Base-by-base conservation (phyloP, 2,888 invertebrate genomes). In the Netelia virgata region DNA sequence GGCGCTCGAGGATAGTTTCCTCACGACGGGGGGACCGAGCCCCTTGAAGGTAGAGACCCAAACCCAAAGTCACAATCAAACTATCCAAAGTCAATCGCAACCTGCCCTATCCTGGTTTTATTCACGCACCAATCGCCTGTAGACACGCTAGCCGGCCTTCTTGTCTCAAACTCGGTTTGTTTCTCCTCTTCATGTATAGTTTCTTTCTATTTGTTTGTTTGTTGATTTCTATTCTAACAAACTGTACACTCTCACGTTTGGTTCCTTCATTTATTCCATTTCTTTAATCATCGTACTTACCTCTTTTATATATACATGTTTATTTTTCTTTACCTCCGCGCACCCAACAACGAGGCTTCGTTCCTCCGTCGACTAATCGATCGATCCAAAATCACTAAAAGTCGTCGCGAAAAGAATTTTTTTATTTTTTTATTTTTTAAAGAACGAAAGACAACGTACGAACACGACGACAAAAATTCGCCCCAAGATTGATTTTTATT, bases 1-100 rank as follows among this genome's bases (percentile, higher is more conserved):
- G 92, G 93, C 93, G 87, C 96, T 98, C 90, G 97, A 97, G 91
- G 96, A 98, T 91, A 96, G 97, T 5, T 95, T 97, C 66, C 95
- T 96, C 82, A 95, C 95, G 81, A 95, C 95, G 91, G 96, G 95
- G 86, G 96, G 95, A 86, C 95, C 95, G 1, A 95, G 96, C 70
- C 95, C 96, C 87, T 94, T 96, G 88, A 96, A 96, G 92, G 94
- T 94, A 92, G 93, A 94, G 78, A 90, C 93, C 78, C 93, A 94
- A 87, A 90, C 92, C 90, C 91, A 92, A 91, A 92, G 87, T 91
- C 92, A 92, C 89, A 91, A 88, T 85, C 89, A 90, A 89, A 86
- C 86, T 20, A 89, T 86, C 83, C 90, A 90, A 83, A 87, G 84
- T 89, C 91, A 92, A 88, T 89, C 88, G 83, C 93, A 93, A 90